Percentiles rank a stretch among this genome's conserved stretches.
Conservation (phyloP, 2,797 vertebrate species). For the Sebastolobus altivelis region DNA sequence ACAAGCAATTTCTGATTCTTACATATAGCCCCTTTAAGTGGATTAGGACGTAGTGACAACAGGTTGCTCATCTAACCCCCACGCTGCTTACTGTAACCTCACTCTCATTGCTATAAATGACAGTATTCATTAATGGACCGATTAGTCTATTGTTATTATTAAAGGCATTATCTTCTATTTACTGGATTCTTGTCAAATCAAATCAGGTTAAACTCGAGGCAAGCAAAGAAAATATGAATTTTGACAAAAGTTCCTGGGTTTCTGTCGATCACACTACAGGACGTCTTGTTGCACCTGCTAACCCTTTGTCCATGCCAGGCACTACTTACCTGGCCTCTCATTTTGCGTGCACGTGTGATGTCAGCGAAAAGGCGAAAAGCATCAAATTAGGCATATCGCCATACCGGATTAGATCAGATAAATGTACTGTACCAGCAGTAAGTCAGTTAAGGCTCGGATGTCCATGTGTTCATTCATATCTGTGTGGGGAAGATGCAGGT, state of each 20-base stretch:
- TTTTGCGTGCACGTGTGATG: constrained; percentile 44
- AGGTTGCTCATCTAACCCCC: constrained; percentile 15
- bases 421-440: constrained; percentile 25
- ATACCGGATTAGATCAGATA: constrained; percentile 63
- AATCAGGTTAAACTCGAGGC: neutral
- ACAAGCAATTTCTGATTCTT: too few relatives aligned
- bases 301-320: constrained; percentile 35
- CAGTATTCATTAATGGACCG: neutral
- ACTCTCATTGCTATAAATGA: constrained; percentile 19
- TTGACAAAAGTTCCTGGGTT: neutral
- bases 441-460: constrained; percentile 39
- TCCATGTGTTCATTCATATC: constrained; percentile 15
- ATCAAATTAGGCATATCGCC: constrained; percentile 57
- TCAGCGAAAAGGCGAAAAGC: constrained; percentile 54
- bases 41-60: constrained; percentile 45
- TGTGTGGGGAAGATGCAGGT: neutral
- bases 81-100: constrained; percentile 15
- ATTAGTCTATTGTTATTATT: neutral
- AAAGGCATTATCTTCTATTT: neutral
- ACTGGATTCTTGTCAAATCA: too few relatives aligned
- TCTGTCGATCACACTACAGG: neutral
- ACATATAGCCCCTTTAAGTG: too few relatives aligned
- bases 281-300: constrained; percentile 21
- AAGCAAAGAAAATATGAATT: neutral
- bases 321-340: constrained; percentile 32